A percentile compares a stretch with the other conserved stretches of the same genome.
Conservation (phyloP, 35 echinoderm and acorn worm genomes). For the Holothuria glaberrima region DNA sequence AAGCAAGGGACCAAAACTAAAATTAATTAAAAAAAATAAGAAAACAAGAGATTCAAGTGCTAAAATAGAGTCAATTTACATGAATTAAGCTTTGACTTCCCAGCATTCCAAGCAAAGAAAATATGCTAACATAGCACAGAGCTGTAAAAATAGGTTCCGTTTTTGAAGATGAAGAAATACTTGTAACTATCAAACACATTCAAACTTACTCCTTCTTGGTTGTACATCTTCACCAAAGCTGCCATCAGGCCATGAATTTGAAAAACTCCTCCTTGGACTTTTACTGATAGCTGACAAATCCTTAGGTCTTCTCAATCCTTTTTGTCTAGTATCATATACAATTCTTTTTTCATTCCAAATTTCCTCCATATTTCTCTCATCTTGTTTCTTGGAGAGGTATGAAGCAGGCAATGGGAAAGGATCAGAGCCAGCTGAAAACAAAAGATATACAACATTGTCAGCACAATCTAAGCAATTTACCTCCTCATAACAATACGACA, state of each 20-base stretch:
- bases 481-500: neutral
- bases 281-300: conserved; percentile 26
- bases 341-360: conserved; percentile 49
- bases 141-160: too few species aligned
- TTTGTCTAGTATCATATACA: conserved; percentile 27
- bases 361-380: conserved; percentile 24
- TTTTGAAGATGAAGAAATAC: too few species aligned
- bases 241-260: conserved; percentile 54
- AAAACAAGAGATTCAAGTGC: too few species aligned
- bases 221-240: conserved; percentile 45
- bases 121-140: too few species aligned
- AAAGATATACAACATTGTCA: neutral
- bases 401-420: conserved; percentile 44
- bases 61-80: too few species aligned
- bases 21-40: too few species aligned
- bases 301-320: conserved; percentile 31
- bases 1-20: too few species aligned
- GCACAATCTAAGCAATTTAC: neutral
- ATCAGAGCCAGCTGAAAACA: conserved; percentile 34
- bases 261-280: conserved; percentile 52
- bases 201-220: conserved; percentile 32
- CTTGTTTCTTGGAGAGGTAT: conserved; percentile 29
- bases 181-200: neutral
- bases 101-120: too few species aligned
- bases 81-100: too few species aligned